Percentiles rank a stretch among this genome's conserved stretches.
Conservation (phyloP, 2,113 vertebrate species). For the Galeopterus variegatus region DNA sequence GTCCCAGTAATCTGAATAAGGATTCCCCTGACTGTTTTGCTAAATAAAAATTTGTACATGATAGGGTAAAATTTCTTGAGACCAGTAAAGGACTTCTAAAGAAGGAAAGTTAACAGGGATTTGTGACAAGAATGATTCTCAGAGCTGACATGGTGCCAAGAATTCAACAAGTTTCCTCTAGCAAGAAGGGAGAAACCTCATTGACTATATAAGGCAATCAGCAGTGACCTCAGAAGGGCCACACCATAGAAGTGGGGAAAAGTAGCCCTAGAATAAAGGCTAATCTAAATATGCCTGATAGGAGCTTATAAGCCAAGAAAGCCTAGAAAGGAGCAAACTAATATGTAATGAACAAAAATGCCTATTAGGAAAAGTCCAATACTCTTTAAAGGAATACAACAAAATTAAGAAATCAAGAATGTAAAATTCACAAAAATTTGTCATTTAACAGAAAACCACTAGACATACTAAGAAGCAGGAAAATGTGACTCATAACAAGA, state of each 20-base stretch:
- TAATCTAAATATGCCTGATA: background rate
- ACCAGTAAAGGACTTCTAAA: background rate
- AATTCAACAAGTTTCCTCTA: slow-evolving; percentile 4
- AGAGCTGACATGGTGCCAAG: background rate
- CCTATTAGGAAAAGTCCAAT: background rate
- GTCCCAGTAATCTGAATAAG: background rate
- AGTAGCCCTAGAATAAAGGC: background rate
- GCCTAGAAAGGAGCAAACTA: background rate
- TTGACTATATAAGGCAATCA: background rate
- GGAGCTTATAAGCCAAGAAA: background rate
- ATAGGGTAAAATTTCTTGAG: background rate
- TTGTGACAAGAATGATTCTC: background rate
- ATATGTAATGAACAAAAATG: background rate
- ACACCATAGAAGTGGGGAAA: background rate
- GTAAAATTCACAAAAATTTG: slow-evolving; percentile 36
- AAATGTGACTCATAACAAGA: slow-evolving; percentile 42
- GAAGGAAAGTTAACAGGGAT: background rate
- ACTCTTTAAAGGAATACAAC: background rate
- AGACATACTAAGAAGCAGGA: background rate
- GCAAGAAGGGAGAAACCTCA: background rate
- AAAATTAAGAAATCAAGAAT: slow-evolving; percentile 13
- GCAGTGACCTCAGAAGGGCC: background rate
- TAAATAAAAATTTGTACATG: background rate
- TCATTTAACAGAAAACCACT: slow-evolving; percentile 31
- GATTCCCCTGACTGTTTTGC: background rate